These are phyloP conservation scores for Suillia variegata DNA, from an alignment of 2,888 invertebrate species.

Conservation along the genomic window DNA sequence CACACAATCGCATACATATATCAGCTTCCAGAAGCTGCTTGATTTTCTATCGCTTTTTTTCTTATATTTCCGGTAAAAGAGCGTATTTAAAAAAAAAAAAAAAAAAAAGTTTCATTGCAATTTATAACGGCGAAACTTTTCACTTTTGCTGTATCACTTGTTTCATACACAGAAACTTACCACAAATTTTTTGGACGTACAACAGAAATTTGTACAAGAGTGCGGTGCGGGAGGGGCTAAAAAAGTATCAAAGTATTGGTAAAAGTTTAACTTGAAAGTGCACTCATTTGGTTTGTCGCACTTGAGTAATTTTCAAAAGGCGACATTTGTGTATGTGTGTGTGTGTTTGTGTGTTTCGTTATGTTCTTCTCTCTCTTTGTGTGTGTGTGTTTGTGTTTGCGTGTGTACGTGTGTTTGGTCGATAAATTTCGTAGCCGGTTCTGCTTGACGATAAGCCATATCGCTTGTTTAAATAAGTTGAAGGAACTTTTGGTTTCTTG, in stretches of 20 bases:
- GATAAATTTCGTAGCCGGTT: no score
- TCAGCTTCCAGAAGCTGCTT: no score
- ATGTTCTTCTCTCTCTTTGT: no score
- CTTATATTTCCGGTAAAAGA: not conserved
- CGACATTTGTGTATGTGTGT: slow-evolving; percentile 1
- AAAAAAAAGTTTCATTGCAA: slow-evolving; percentile 10
- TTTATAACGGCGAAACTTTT: slow-evolving; percentile 6
- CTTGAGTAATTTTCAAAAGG: slow-evolving; percentile 13
- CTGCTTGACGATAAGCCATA: no score
- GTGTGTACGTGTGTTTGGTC: no score
- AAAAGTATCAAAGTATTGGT: not conserved
- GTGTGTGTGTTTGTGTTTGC: no score
- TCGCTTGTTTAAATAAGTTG: no score
- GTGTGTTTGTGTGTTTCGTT: no score
- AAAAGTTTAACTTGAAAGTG: slow-evolving; percentile 6
- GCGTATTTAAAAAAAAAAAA: not conserved
- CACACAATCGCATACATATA: no score
- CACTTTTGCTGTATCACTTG: slow-evolving; percentile 6
- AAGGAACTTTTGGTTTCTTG: no score
- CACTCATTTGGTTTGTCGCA: slow-evolving; percentile 12
- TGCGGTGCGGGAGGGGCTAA: no score
- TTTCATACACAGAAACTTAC: not conserved
- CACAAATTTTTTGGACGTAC: not conserved
- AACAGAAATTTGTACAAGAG: no score
- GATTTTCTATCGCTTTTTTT: not conserved